Base-by-base conservation (phyloP, 2,888 invertebrate species). In the Malthinus seriepunctatus region DNA sequence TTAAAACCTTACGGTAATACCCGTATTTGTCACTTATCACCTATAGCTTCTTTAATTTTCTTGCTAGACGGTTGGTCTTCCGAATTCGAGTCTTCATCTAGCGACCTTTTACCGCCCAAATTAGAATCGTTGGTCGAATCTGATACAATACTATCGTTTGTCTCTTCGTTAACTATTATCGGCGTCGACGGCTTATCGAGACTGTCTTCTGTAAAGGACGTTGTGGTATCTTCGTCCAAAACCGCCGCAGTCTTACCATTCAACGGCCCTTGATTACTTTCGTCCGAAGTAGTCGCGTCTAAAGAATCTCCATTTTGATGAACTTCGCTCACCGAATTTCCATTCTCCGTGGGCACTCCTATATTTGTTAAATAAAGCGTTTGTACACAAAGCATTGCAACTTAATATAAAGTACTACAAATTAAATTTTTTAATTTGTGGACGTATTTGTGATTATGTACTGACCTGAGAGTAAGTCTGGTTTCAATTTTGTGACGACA, bases 401-500 rank as follows among this genome's bases (percentile, higher is more conserved):
- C n/a, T n/a, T n/a, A n/a, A n/a, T n/a, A n/a, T n/a, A n/a, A n/a
- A n/a, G n/a, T n/a, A n/a, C n/a, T n/a, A n/a, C n/a, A n/a, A n/a
- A n/a, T n/a, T n/a, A n/a, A n/a, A n/a, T n/a, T n/a, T n/a, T n/a
- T n/a, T n/a, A n/a, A n/a, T n/a, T n/a, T n/a, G n/a, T n/a, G n/a
- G n/a, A n/a, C n/a, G n/a, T n/a, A n/a, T 23, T 23, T 23, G 23
- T 23, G 23, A 23, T 23, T 23, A 23, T 23, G 23, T 60, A 76
- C 80, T 91, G 88, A 70, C 88, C 88, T 70, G 92, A 90, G 66
- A 95, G 83, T 64, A 95, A 79, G 72, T 92, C 90, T 33, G 95
- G 94, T 78, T 90, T 90, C 69, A 92, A 77, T 71, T 95, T 93
- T 62, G 89, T 88, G 64, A 93, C 88, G 56, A 95, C 88, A 77